Evolutionary conservation across 2,113 vertebrate genomes (phyloP), one percentile per base, ranked within the genome.

Genomic region (Tragelaphus scriptus): DNA sequence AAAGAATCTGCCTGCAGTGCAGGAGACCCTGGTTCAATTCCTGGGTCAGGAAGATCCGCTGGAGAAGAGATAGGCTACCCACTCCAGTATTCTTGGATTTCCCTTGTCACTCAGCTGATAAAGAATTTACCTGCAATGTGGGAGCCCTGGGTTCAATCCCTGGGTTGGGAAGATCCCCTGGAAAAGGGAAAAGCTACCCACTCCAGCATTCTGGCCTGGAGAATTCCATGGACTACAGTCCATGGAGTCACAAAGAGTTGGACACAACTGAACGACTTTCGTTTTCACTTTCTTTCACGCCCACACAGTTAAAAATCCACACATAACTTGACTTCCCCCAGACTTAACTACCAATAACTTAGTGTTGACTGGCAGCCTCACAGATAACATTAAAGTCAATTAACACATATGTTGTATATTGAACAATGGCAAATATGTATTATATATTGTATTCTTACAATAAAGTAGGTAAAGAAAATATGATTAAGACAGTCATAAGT

Each of bases 21-120:
- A 23, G n/a, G 19, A 40, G n/a, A 40, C 5, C n/a, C n/a, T 0
- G 2, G 10, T 75, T 75, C 1, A 2, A 23, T 40, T 36, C 19
- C 5, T 40, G n/a, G 5, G 19, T 75, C n/a, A 11, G 68, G 19
- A 40, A 75, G 68, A 40, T 36, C 19, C 2, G 0, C 19, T 75
- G 19, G 68, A 23, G n/a, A 40, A 75, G 19, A 36, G 19, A 23
- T 1, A 71, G 10, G n/a, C 68, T 40, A 23, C n/a, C 65, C n/a
- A 12, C 68, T 40, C n/a, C 19, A 71, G n/a, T 21, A 40, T 40
- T 71, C n/a, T 40, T 68, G 65, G 65, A 10, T 11, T 68, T 68
- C 17, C n/a, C 17, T 68, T 21, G 32, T 68, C 9, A 17, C 4
- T 68, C 8, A 68, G 17, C 65, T 68, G 8, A 17, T 68, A 36